phyloP scores from a whole-genome alignment of 2,888 invertebrate species.

The Sipunculus nudus region DNA sequence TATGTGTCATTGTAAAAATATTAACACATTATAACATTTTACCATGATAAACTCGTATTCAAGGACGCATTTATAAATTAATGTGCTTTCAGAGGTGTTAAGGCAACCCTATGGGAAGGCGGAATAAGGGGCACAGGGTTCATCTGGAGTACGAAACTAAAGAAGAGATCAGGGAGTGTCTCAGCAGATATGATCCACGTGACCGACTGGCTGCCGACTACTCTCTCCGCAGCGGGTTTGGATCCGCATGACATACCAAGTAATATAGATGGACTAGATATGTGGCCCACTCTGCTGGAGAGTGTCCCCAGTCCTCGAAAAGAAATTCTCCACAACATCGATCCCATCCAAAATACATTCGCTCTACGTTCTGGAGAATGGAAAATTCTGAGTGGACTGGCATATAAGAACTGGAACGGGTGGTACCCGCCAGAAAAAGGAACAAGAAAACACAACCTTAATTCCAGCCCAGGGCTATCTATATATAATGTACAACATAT shows the following conservation, averaged over 20 bases:
- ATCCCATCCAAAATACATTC: slow-evolving; percentile 43
- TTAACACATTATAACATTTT: no score
- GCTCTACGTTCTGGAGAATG: slow-evolving; percentile 56
- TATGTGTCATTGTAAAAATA: no score
- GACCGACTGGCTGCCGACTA: slow-evolving; percentile 87
- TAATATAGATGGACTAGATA: slow-evolving; percentile 76
- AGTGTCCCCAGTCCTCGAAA: slow-evolving; percentile 73
- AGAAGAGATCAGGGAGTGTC: slow-evolving; percentile 73
- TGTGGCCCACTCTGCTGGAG: slow-evolving; percentile 78
- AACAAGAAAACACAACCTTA: no score
- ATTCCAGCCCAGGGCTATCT: background rate
- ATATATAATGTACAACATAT: background rate
- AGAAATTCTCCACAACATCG: slow-evolving; percentile 69
- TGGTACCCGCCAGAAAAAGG: slow-evolving; percentile 38
- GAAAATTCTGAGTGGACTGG: slow-evolving; percentile 58
- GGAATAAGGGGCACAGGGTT: slow-evolving; percentile 84
- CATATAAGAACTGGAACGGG: slow-evolving; percentile 22
- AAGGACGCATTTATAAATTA: no score
- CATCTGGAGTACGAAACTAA: slow-evolving; percentile 78
- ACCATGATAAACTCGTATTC: no score
- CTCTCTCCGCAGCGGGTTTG: slow-evolving; percentile 76
- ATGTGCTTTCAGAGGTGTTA: slow-evolving; percentile 61
- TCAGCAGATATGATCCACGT: slow-evolving; percentile 77
- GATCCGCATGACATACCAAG: no score
- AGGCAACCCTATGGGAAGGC: slow-evolving; percentile 72